Evolutionary conservation across 2,888 invertebrate genomes (phyloP), one percentile per base, ranked within the genome.

Genomic region (Pardosa pseudoannulata): DNA sequence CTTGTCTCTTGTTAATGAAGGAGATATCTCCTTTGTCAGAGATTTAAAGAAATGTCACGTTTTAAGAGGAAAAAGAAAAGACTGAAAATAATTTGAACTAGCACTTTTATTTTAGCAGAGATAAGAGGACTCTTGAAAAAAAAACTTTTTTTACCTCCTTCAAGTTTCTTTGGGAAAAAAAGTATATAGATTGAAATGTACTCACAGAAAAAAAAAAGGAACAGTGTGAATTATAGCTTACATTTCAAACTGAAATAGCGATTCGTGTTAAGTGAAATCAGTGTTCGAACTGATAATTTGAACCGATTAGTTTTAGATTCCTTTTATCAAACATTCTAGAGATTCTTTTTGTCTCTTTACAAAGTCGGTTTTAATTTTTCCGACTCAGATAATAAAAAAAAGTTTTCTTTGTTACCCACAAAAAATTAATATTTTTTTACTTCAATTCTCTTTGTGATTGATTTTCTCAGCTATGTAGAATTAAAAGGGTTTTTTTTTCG

Each of bases 11-110:
- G 19, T 56, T 56, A 56, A 56, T 56, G 56, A 23, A 56, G 56
- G 23, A 56, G 56, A 56, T 11, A 56, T 56, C 23, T 2, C 23
- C 23, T 56, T 56, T 56, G 56, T 56, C 56, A 56, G 23, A 23
- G 23, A 23, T 56, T 56, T 56, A 56, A 56, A 56, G 56, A 23
- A 56, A 56, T 56, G 56, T 56, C 56, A 56, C 56, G 56, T 56
- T 56, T 56, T 23, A 16, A 56, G 23, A 23, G 19, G 23, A 6
- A 56, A 56, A 56, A 56, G 16, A 56, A 56, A 56, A 5, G 56
- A 23, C 23, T 23, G 56, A 56, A 56, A 46, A 56, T 56, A 23
- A 56, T 56, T 56, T 56, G 56, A 56, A 56, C 56, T 56, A 23
- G 56, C 56, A 56, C 56, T 23, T 56, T 56, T 23, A 56, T 56